Evolutionary conservation across 1,140 invertebrate species (phyloP), one percentile per base, ranked within the genome.

Genomic region (Papilio glaucus): DNA sequence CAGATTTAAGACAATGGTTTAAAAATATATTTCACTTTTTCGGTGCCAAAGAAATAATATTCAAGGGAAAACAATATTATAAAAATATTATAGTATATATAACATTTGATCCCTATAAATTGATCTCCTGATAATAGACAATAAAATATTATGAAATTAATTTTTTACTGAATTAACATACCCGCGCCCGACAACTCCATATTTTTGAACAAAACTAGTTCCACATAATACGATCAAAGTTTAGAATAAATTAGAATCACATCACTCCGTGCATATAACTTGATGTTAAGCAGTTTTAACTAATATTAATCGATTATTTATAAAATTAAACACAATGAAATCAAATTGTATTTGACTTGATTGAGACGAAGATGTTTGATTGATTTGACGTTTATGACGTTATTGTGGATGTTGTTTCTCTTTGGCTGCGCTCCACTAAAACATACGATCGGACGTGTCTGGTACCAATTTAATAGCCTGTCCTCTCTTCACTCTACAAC

Each of bases 141-240:
- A n/a, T n/a, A n/a, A n/a, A n/a, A n/a, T n/a, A n/a, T n/a, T n/a
- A 49, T 49, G 21, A 49, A 49, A 49, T 15, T 15, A 15, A 15
- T 15, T 15, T 45, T 45, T 39, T n/a, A 68, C 42, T 45, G 45
- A 71, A 73, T 72, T 37, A 49, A 71, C 69, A 73, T 82, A 88
- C 86, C 84, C 78, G 86, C 63, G 65, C 83, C 85, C 75, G 86
- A 82, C 75, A 88, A 73, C 71, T 88, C 86, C 86, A 88, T 88
- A 77, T 72, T 81, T 73, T 57, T 67, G 63, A 60, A 72, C 42
- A 65, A 21, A 69, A 76, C 60, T 72, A 70, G 37, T 65, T 65
- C 62, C 71, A 74, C 76, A 77, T 77, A 70, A 72, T 71, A 53
- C 21, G 37, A 63, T 39, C 5, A 7, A 33, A 21, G 18, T 39